phyloP scores from a whole-genome alignment of 2,888 invertebrate genomes.

The Parelbella ahira region DNA sequence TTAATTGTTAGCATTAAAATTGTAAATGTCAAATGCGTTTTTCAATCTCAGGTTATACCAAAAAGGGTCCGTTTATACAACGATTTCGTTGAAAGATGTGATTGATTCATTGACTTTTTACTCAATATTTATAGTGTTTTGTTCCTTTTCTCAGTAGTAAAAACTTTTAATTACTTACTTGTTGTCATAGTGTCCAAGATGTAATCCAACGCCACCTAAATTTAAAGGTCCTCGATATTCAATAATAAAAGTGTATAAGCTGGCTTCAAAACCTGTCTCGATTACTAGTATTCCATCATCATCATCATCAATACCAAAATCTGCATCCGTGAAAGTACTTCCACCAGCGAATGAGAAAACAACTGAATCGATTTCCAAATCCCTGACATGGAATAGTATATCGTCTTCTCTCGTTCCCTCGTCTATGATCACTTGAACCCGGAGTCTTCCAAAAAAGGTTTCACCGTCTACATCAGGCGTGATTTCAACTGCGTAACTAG shows the following conservation, averaged over 20 bases:
- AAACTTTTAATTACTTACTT: too few species aligned
- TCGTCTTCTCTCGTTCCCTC: conserved; percentile 38
- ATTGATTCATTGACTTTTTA: too few species aligned
- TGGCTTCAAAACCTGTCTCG: conserved; percentile 34
- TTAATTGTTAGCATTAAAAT: too few species aligned
- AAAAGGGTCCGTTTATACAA: too few species aligned
- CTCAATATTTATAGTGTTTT: too few species aligned
- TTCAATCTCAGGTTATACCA: too few species aligned
- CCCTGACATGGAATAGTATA: conserved; percentile 40
- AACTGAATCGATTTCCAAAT: conserved; percentile 41
- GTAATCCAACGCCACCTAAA: conserved; percentile 40
- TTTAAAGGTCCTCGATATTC: conserved; percentile 42
- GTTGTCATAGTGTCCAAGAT: conserved; percentile 38
- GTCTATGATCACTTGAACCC: conserved; percentile 40
- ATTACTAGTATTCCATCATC: conserved; percentile 45
- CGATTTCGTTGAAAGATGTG: too few species aligned
- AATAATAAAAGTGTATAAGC: conserved; percentile 42
- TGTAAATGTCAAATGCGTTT: too few species aligned
- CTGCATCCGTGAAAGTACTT: conserved; percentile 26
- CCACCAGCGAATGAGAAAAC: conserved; percentile 38
- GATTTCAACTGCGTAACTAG: conserved; percentile 42
- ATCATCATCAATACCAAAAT: conserved; percentile 32
- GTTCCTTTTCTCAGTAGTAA: too few species aligned
- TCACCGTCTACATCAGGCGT: conserved; percentile 35
- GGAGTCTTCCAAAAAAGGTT: conserved; percentile 42